phyloP scores from a whole-genome alignment of 2,797 vertebrate genomes.

The Lophius americanus region DNA sequence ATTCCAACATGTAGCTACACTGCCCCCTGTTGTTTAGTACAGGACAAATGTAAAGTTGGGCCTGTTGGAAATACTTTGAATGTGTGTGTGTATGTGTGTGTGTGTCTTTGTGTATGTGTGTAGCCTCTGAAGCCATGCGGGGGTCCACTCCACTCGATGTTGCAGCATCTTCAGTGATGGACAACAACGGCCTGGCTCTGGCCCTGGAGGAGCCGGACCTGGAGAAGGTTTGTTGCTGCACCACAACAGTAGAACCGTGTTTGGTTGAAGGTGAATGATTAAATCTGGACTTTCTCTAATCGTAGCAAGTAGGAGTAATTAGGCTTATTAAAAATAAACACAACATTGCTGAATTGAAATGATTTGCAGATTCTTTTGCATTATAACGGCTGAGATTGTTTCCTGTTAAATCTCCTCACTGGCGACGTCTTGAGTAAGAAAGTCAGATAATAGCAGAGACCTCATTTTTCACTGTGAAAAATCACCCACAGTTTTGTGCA shows the following conservation, averaged over 20 bases:
- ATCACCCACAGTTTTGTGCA: slow-evolving; percentile 31
- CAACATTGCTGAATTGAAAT: not conserved
- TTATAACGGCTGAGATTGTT: not conserved
- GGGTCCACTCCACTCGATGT: slow-evolving; percentile 97
- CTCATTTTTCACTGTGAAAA: slow-evolving; percentile 16
- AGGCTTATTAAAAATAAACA: not conserved
- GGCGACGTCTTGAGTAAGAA: slow-evolving; percentile 1
- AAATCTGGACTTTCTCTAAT: not conserved
- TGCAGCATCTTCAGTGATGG: slow-evolving; percentile 97
- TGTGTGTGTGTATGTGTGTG: slow-evolving; percentile 10
- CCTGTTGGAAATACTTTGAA: not conserved
- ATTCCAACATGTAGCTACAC: slow-evolving; percentile 39
- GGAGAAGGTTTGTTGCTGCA: slow-evolving; percentile 85
- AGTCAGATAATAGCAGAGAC: slow-evolving; percentile 18
- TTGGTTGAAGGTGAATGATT: not conserved
- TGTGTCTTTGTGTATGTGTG: slow-evolving; percentile 23
- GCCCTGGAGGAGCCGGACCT: slow-evolving; percentile 95
- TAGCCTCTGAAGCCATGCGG: slow-evolving; percentile 96
- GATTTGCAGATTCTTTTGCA: not conserved
- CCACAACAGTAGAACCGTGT: not conserved
- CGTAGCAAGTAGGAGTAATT: not conserved
- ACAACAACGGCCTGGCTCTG: slow-evolving; percentile 95
- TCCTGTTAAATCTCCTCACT: not conserved
- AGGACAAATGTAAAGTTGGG: slow-evolving; percentile 8
- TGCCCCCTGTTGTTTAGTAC: slow-evolving; percentile 74